Evolutionary conservation across 2,113 vertebrate genomes (phyloP), one percentile per base, ranked within the genome.

Genomic region (Lepisosteus oculatus): DNA sequence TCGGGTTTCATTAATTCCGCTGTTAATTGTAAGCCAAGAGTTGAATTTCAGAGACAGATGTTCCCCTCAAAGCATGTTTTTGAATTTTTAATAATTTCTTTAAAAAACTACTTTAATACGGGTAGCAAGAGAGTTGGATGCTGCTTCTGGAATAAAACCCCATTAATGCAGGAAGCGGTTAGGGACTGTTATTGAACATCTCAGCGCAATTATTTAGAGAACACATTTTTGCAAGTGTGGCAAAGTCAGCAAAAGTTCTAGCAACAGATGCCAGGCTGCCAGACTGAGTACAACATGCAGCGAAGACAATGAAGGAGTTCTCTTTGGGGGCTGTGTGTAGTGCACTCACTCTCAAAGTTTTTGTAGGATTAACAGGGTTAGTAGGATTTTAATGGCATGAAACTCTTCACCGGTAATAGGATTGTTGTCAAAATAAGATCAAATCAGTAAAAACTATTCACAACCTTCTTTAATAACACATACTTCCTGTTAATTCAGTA

Each of bases 191-290:
- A 61, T 12, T 51, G 43, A 73, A 56, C 45, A 61, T 64, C 69
- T 64, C 42, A 54, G 45, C 17, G 66, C 57, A 73, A 55, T 68
- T 68, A 74, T 68, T 63, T 62, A 56, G 45, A 59, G 47, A 55
- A 13, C 9, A n/a, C 44, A 51, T 54, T 55, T 55, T 41, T 63
- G 42, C 45, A 43, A 15, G 57, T 68, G 43, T 41, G 45, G 61
- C 47, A 63, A 63, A 62, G 44, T 74, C 66, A 74, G 57, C 57
- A 7, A 15, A 64, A 44, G 57, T 69, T 51, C 51, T n/a, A 12
- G 51, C 57, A 68, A 68, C 65, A 73, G 72, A 73, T 67, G 71
- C 63, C 54, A 56, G 12, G 43, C 63, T 72, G 55, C 14, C 63
- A 59, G n/a, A 57, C 17, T 11, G 41, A 43, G 55, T 17, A 55